phyloP scores from a whole-genome alignment of 2,797 vertebrate genomes.

The Myotis planiceps region DNA sequence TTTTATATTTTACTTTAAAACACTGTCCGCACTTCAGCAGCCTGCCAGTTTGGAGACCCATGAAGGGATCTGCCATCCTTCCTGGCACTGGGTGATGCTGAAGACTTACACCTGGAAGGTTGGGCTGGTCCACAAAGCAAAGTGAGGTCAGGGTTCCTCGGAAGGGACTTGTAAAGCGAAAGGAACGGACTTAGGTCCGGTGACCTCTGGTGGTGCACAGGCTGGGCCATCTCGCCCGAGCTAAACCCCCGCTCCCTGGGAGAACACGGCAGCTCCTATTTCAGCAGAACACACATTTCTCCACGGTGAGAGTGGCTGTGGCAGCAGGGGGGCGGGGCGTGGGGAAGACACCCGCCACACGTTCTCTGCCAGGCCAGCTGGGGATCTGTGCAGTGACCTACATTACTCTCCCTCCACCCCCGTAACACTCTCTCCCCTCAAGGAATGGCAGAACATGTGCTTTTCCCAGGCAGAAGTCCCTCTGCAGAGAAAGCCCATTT shows the following conservation, averaged over 20 bases:
- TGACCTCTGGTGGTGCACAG: not conserved
- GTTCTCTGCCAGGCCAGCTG: slow-evolving; percentile 41
- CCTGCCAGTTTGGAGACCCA: not conserved
- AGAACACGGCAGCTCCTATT: not conserved
- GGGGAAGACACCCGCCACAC: not conserved
- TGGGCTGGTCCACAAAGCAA: not conserved
- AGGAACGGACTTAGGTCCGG: not conserved
- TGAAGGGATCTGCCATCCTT: not conserved
- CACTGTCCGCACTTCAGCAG: not conserved
- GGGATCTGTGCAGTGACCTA: slow-evolving; percentile 45
- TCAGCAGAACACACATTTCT: slow-evolving; percentile 17
- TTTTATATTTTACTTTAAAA: not conserved
- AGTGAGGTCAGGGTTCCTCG: not conserved
- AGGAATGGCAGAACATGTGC: not conserved
- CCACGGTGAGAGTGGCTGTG: slow-evolving; percentile 17
- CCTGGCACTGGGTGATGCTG: not conserved
- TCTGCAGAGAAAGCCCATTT: not conserved
- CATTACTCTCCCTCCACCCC: not conserved
- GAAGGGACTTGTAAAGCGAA: not conserved
- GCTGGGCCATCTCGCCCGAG: not conserved
- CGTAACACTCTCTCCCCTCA: not conserved
- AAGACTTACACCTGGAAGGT: not conserved
- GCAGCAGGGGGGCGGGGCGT: not conserved
- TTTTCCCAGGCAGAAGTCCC: not conserved
- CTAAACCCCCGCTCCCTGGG: not conserved